Percentiles rank a stretch among this genome's conserved stretches.
Conservation (phyloP, 2,888 invertebrate species). For the Adela reaumurella region DNA sequence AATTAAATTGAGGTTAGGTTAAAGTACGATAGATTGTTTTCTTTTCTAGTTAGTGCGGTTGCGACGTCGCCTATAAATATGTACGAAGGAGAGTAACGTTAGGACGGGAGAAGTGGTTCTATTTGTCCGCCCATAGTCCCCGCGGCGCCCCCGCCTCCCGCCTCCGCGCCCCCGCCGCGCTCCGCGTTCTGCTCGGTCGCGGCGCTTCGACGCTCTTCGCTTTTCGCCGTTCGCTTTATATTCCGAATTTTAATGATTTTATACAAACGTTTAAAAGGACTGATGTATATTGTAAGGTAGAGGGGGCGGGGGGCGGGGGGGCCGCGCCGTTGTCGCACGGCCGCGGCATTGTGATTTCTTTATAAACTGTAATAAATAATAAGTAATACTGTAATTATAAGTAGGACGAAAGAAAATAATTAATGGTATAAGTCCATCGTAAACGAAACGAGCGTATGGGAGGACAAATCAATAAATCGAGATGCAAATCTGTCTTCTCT, state of each 20-base stretch:
- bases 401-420: constrained; percentile 46
- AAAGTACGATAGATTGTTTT: constrained; percentile 43
- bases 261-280: not conserved
- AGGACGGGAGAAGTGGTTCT: not conserved
- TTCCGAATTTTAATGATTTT: not conserved
- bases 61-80: constrained; percentile 14
- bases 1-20: constrained; percentile 44
- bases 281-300: not conserved
- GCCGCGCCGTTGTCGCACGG: constrained; percentile 24
- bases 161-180: constrained; percentile 9
- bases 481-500: constrained; percentile 40
- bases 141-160: constrained; percentile 6
- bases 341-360: constrained; percentile 51
- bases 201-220: not conserved
- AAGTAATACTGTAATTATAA: constrained; percentile 48
- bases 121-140: not conserved
- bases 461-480: constrained; percentile 54
- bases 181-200: not conserved
- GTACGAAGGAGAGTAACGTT: constrained; percentile 8
- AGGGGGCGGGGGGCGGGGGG: constrained; percentile 20
- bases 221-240: not conserved
- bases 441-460: constrained; percentile 42
- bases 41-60: constrained; percentile 29
- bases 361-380: constrained; percentile 27
- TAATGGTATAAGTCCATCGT: constrained; percentile 51